Base-by-base conservation (phyloP, 2,113 vertebrate genomes). In the Engraulis encrasicolus region DNA sequence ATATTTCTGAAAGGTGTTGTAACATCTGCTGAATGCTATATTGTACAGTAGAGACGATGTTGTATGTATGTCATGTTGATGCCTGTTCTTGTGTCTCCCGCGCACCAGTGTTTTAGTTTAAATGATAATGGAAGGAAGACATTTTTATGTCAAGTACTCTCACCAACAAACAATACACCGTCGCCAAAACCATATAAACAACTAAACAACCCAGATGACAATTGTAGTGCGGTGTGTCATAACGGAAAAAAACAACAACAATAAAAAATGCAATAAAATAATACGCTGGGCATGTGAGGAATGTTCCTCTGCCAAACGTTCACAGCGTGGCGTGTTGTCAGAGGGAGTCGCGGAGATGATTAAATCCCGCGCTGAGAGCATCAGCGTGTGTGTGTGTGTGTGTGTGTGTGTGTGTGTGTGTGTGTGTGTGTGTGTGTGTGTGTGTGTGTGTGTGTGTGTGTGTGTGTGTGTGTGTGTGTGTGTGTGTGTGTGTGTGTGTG, bases 301-400 rank as follows among this genome's bases (percentile, higher is more conserved):
- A 66, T 66, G 58, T 66, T 66, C 58, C n/a, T 82, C 81, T 17
- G 81, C 20, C 50, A 15, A 18, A 50, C 27, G 82, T 82, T 84
- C 80, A 81, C 81, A 27, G 52, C 49, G 80, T 83, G 89, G 86
- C 90, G 84, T 84, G n/a, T n/a, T n/a, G n/a, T n/a, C n/a, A n/a
- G n/a, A n/a, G n/a, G n/a, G 27, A 54, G 34, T 34, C 3, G 54
- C 45, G 83, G 83, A 85, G 88, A 83, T 85, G 88, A 86, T 82
- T 87, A 74, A 81, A 85, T 84, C 83, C 78, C 71, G 88, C 54
- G 78, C 74, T 23, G 58, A 61, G 85, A 86, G 78, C 71, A 54
- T 78, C 80, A 82, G n/a, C n/a, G n/a, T n/a, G n/a, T n/a, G n/a
- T n/a, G n/a, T n/a, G n/a, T n/a, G n/a, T n/a, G n/a, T n/a, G n/a